Conservation (phyloP, 2,113 vertebrate species). For the Trogon melanurus region DNA sequence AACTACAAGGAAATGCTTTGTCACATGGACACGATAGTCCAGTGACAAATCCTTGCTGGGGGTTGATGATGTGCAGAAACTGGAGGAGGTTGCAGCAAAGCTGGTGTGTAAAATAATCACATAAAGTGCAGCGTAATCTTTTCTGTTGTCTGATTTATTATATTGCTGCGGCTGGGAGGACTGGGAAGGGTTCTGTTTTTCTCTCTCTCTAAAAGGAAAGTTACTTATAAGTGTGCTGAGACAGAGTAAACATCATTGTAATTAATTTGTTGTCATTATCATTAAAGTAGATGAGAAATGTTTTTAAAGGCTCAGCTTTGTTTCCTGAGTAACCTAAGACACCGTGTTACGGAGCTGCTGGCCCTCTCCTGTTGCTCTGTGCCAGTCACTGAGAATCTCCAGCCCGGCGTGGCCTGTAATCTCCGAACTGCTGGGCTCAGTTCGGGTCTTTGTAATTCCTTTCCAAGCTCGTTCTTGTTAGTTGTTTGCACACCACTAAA, state of each 20-base stretch:
- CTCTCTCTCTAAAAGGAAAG: background rate
- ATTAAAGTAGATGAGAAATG: background rate
- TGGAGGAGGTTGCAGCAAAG: background rate
- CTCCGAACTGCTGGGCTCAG: background rate
- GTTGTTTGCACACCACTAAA: background rate
- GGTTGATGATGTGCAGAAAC: background rate
- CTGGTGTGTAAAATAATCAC: background rate
- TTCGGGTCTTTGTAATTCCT: background rate
- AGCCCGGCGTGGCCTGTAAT: background rate
- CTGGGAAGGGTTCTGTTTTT: background rate
- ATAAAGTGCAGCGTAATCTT: constrained; percentile 3
- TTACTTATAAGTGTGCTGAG: background rate
- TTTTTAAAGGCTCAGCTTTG: background rate
- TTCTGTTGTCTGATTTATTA: background rate
- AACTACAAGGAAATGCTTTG: background rate
- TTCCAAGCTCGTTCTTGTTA: background rate
- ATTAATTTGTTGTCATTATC: background rate
- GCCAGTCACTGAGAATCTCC: background rate
- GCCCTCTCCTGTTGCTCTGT: background rate
- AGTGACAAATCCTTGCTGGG: background rate
- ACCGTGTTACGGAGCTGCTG: background rate
- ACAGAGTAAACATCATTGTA: background rate
- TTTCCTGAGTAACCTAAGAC: background rate
- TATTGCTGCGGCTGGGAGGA: background rate
- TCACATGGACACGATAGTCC: background rate